These are phyloP conservation scores for Microdon myrmicae DNA, from an alignment of 2,888 invertebrate species.

Conservation along the genomic window DNA sequence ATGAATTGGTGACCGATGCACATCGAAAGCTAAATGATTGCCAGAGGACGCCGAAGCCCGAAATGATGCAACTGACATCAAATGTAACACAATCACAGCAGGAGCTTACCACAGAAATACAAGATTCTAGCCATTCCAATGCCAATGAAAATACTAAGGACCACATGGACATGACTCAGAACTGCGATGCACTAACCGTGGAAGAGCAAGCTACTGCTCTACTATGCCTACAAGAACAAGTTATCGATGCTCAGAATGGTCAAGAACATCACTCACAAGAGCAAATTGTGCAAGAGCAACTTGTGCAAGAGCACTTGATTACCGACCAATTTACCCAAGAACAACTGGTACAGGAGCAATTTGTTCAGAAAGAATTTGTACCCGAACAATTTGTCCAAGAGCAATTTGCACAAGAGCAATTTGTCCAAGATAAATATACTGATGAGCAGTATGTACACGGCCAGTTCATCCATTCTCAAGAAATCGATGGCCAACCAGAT, in stretches of 20 bases:
- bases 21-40: constrained; percentile 33
- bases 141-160: constrained; percentile 1
- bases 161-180: constrained; percentile 16
- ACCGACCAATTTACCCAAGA: constrained; percentile 19
- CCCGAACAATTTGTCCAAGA: constrained; percentile 26
- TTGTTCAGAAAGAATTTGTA: constrained; percentile 20
- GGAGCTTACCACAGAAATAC: background rate
- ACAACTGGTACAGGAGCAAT: constrained; percentile 17
- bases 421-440: constrained; percentile 22
- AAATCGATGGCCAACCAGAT: background rate
- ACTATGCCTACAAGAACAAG: constrained; percentile 30
- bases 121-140: too few species aligned
- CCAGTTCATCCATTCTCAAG: constrained; percentile 23
- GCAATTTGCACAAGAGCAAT: constrained; percentile 19
- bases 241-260: constrained; percentile 24
- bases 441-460: constrained; percentile 26
- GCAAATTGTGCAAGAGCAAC: constrained; percentile 4
- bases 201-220: constrained; percentile 36
- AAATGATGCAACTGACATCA: constrained; percentile 31
- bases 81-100: constrained; percentile 4
- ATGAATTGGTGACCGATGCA: constrained; percentile 54
- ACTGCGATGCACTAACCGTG: constrained; percentile 11
- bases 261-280: constrained; percentile 24
- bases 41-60: constrained; percentile 29
- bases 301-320: constrained; percentile 10